Percentiles rank a stretch among this genome's conserved stretches.
Conservation (phyloP, 2,888 invertebrate species). For the Omphaloscelis lunosa region DNA sequence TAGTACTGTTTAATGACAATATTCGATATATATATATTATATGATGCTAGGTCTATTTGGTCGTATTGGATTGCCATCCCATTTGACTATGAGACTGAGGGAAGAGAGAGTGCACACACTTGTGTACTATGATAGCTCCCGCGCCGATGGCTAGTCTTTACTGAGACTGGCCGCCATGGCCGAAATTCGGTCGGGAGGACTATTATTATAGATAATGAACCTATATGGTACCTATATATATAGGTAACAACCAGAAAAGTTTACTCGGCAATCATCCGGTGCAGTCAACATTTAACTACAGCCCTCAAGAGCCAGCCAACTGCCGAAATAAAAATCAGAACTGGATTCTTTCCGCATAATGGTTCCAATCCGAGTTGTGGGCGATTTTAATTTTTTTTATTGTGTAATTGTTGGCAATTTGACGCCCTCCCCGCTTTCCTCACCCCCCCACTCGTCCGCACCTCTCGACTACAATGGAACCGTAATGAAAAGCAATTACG, state of each 20-base stretch:
- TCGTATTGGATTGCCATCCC: no score
- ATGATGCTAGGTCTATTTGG: no score
- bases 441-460: slow-evolving; percentile 65
- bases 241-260: neutral
- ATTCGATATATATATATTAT: no score
- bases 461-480: slow-evolving; percentile 83
- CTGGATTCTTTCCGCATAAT: slow-evolving; percentile 58
- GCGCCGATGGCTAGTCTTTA: neutral
- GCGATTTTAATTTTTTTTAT: slow-evolving; percentile 87
- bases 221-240: no score
- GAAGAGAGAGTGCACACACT: neutral
- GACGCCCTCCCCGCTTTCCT: slow-evolving; percentile 64
- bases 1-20: no score
- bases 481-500: slow-evolving; percentile 90
- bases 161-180: neutral
- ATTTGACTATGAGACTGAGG: neutral
- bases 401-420: slow-evolving; percentile 89
- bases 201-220: neutral
- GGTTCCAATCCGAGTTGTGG: slow-evolving; percentile 67
- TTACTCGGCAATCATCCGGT: neutral
- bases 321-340: slow-evolving; percentile 38
- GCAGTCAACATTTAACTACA: neutral
- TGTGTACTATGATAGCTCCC: neutral
- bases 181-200: neutral
- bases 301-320: neutral